Evolutionary conservation across 2,888 invertebrate species (phyloP).

Genomic region (Cryptocheilus praepositus): DNA sequence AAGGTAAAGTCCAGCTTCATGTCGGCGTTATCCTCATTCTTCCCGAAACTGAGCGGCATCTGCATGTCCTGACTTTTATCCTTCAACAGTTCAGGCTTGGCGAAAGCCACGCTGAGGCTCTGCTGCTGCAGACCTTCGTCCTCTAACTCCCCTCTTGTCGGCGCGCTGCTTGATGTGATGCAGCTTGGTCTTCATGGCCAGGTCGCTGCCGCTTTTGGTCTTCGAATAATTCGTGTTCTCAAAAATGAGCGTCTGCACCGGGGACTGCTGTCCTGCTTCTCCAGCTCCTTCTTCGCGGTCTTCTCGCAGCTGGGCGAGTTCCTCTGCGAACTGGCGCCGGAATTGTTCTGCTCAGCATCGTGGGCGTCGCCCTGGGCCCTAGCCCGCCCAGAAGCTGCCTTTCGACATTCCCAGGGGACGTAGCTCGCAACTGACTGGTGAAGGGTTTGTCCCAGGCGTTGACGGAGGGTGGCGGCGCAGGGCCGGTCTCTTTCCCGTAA

Average conservation of each 20-base stretch:
- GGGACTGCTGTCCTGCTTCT: slow-evolving; percentile 84
- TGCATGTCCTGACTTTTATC: slow-evolving; percentile 76
- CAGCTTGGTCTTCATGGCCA: slow-evolving; percentile 81
- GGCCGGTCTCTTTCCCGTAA: slow-evolving; percentile 71
- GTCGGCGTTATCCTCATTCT: slow-evolving; percentile 86
- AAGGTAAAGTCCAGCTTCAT: slow-evolving; percentile 95
- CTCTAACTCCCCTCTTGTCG: slow-evolving; percentile 77
- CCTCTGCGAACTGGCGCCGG: slow-evolving; percentile 77
- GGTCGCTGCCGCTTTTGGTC: slow-evolving; percentile 77
- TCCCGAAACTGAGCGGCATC: slow-evolving; percentile 84
- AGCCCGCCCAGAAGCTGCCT: slow-evolving; percentile 68
- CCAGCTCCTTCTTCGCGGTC: slow-evolving; percentile 58
- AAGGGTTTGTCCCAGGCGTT: slow-evolving; percentile 93
- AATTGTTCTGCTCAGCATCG: slow-evolving; percentile 62
- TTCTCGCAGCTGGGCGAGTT: slow-evolving; percentile 75
- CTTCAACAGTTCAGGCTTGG: slow-evolving; percentile 76
- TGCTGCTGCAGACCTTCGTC: slow-evolving; percentile 75
- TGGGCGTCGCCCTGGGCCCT: slow-evolving; percentile 58
- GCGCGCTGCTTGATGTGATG: slow-evolving; percentile 75
- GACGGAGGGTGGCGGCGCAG: slow-evolving; percentile 83
- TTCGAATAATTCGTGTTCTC: slow-evolving; percentile 94
- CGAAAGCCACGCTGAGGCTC: slow-evolving; percentile 73
- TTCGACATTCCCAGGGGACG: slow-evolving; percentile 70
- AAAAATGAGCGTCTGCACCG: slow-evolving; percentile 92
- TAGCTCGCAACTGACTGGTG: slow-evolving; percentile 81